Conservation (phyloP, 2,797 vertebrate species). For the Champsocephalus esox region DNA sequence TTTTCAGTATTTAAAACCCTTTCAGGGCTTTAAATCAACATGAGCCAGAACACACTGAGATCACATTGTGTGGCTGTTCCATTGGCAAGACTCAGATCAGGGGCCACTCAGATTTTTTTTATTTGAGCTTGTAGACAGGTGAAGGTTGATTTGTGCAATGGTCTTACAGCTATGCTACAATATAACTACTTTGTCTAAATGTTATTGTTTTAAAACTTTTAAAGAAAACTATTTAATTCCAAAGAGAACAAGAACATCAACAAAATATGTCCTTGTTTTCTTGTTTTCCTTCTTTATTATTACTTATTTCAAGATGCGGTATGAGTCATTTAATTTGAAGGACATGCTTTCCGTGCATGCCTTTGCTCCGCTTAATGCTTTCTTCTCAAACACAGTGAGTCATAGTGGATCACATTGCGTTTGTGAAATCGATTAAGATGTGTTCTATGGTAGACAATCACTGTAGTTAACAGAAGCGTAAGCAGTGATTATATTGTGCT, state of each 20-base stretch:
- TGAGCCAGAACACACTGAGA: slow-evolving; percentile 44
- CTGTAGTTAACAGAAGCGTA: slow-evolving; percentile 31
- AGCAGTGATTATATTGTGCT: slow-evolving; percentile 31
- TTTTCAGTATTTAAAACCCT: slow-evolving; percentile 39
- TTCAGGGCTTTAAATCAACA: slow-evolving; percentile 37
- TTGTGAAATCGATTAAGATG: slow-evolving; percentile 51
- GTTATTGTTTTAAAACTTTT: neutral
- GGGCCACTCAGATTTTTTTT: neutral
- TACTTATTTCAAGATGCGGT: slow-evolving; percentile 1
- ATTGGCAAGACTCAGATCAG: slow-evolving; percentile 31
- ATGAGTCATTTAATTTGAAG: slow-evolving; percentile 39
- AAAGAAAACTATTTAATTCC: no score
- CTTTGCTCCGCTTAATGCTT: slow-evolving; percentile 23
- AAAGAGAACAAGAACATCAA: no score
- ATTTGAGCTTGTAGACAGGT: neutral
- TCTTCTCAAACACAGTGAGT: slow-evolving; percentile 36
- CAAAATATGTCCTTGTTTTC: neutral
- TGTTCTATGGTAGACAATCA: slow-evolving; percentile 20
- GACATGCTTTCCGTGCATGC: slow-evolving; percentile 1
- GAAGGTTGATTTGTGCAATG: neutral
- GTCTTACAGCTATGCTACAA: slow-evolving; percentile 1
- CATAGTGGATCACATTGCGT: slow-evolving; percentile 39
- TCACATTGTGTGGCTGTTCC: slow-evolving; percentile 16
- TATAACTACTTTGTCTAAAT: neutral
- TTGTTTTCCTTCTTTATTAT: neutral